phyloP scores from a whole-genome alignment of 2,797 vertebrate genomes.

The Halcyon leucocephala region DNA sequence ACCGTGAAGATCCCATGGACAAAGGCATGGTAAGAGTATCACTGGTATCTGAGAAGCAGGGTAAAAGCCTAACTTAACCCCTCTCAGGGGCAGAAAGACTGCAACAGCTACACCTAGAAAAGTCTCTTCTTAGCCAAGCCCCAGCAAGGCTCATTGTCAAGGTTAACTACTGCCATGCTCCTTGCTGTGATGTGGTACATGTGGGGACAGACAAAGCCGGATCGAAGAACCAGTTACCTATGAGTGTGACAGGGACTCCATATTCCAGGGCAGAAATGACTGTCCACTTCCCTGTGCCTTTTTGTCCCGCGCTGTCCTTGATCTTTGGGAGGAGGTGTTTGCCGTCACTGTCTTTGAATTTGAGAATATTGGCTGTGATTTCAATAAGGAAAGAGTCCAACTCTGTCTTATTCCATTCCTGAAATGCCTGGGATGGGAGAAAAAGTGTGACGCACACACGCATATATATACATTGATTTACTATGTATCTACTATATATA shows the following conservation, averaged over 20 bases:
- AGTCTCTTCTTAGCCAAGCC: neutral
- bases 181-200: fast-evolving
- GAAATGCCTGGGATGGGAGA: constrained; percentile 83
- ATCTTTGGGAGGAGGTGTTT: constrained; percentile 92
- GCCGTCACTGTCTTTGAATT: constrained; percentile 86
- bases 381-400: constrained; percentile 98
- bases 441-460: fast-evolving
- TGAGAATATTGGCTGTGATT: constrained; percentile 95
- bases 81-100: neutral
- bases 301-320: constrained; percentile 95
- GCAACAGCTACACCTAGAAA: neutral
- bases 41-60: neutral
- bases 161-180: neutral
- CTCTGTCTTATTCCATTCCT: constrained; percentile 95
- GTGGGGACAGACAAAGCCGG: neutral
- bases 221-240: constrained; percentile 79
- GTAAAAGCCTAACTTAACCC: neutral
- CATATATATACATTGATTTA: fast-evolving
- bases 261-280: constrained; percentile 95
- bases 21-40: neutral
- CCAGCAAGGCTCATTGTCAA: neutral
- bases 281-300: constrained; percentile 98
- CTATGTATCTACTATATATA: neutral
- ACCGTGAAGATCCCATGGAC: fast-evolving
- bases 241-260: constrained; percentile 94